phyloP scores from a whole-genome alignment of 64 coral and sea anemone genomes.

The Astreopora myriophthalma region DNA sequence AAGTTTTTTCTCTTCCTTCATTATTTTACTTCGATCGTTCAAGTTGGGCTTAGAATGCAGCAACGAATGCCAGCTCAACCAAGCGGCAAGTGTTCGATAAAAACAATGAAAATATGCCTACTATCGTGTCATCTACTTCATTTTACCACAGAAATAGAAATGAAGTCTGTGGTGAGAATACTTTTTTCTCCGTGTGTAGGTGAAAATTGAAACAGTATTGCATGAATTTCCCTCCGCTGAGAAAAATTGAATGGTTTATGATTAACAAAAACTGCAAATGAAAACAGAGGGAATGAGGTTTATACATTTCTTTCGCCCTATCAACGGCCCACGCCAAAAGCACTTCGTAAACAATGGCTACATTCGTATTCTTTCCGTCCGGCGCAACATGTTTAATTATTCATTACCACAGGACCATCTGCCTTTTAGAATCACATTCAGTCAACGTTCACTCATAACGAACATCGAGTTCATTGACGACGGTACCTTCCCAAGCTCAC shows the following conservation, averaged over 20 bases:
- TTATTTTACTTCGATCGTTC: not conserved
- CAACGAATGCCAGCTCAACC: no score
- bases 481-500: no score
- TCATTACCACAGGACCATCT: slow-evolving; percentile 10
- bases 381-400: slow-evolving; percentile 30
- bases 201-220: not conserved
- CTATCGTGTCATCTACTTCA: slow-evolving; percentile 9
- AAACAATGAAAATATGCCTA: slow-evolving; percentile 16
- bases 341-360: not conserved
- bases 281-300: slow-evolving; percentile 2
- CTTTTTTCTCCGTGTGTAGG: not conserved
- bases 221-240: not conserved
- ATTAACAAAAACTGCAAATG: slow-evolving; percentile 28
- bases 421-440: not conserved
- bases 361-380: not conserved
- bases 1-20: not conserved
- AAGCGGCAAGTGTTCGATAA: not conserved
- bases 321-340: slow-evolving; percentile 35
- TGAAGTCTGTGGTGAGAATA: not conserved
- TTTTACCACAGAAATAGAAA: slow-evolving; percentile 28
- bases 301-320: not conserved
- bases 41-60: not conserved
- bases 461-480: not conserved
- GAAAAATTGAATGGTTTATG: not conserved
- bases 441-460: not conserved